These are phyloP conservation scores for Montipora cactus DNA, from an alignment of 64 coral and sea anemone species.

Conservation along the genomic window DNA sequence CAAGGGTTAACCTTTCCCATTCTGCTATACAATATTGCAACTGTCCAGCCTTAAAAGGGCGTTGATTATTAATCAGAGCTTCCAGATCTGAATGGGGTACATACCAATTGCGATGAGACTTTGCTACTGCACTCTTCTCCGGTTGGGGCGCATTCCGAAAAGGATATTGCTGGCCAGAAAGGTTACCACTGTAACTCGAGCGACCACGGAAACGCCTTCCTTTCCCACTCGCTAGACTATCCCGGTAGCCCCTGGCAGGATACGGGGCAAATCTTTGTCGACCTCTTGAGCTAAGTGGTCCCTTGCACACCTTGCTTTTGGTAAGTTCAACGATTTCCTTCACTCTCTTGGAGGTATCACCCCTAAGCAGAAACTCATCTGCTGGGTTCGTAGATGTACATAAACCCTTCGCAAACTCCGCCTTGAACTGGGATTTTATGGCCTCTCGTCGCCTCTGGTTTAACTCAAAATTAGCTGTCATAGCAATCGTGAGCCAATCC, in stretches of 20 bases:
- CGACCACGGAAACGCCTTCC: background rate
- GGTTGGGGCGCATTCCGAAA: conserved; percentile 42
- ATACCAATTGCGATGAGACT: too few species aligned
- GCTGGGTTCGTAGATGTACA: conserved; percentile 49
- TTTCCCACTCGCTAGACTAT: background rate
- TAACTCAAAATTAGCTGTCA: too few species aligned
- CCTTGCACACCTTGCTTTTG: conserved; percentile 48
- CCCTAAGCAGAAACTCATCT: conserved; percentile 45
- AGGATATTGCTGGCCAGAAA: background rate
- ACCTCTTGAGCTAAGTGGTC: background rate
- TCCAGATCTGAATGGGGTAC: background rate
- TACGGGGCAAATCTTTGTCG: conserved; percentile 59
- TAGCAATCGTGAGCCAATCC: conserved; percentile 65
- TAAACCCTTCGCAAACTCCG: conserved; percentile 61
- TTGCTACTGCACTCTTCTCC: too few species aligned
- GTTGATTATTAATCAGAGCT: background rate
- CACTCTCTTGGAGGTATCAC: conserved; percentile 57
- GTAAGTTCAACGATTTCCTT: conserved; percentile 52
- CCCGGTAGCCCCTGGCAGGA: background rate
- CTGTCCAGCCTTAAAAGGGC: too few species aligned
- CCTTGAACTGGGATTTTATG: conserved; percentile 51
- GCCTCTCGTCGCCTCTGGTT: too few species aligned
- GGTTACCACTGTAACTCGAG: too few species aligned
- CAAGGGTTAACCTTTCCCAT: too few species aligned
- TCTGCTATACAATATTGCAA: too few species aligned